These are phyloP conservation scores for Disparrhopalites patrizii DNA, from an alignment of 2,888 invertebrate species.

Conservation along the genomic window DNA sequence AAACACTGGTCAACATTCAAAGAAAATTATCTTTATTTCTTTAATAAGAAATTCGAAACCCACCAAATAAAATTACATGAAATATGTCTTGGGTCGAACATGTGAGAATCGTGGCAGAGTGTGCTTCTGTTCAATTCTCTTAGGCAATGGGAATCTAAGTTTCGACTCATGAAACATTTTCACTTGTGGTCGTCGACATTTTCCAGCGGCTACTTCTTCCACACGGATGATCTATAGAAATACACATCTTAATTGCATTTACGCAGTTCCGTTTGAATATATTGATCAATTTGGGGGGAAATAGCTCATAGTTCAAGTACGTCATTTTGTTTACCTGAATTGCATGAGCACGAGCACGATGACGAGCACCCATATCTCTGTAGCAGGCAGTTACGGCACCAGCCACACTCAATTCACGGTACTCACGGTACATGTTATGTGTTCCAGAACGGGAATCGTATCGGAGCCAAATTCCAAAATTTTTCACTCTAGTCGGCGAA, in stretches of 20 bases:
- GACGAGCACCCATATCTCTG: constrained; percentile 97
- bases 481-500: constrained; percentile 92
- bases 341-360: constrained; percentile 94
- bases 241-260: neutral
- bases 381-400: constrained; percentile 98
- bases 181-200: constrained; percentile 88
- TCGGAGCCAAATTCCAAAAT: constrained; percentile 98
- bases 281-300: too few relatives aligned
- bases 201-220: constrained; percentile 79
- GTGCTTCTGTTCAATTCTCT: constrained; percentile 78
- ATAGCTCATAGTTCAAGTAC: neutral
- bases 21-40: constrained; percentile 26
- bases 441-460: constrained; percentile 98
- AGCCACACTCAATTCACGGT: constrained; percentile 91
- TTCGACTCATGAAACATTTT: constrained; percentile 98
- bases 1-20: neutral
- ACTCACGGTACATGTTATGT: constrained; percentile 99
- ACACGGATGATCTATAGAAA: constrained; percentile 86
- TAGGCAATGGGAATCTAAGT: constrained; percentile 95
- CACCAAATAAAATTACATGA: constrained; percentile 56
- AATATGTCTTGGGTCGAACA: constrained; percentile 75
- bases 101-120: constrained; percentile 78
- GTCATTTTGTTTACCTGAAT: constrained; percentile 64
- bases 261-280: too few relatives aligned
- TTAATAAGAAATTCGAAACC: constrained; percentile 1